Evolutionary conservation across 2,797 vertebrate species (phyloP).

Genomic region (Nannoperca australis): DNA sequence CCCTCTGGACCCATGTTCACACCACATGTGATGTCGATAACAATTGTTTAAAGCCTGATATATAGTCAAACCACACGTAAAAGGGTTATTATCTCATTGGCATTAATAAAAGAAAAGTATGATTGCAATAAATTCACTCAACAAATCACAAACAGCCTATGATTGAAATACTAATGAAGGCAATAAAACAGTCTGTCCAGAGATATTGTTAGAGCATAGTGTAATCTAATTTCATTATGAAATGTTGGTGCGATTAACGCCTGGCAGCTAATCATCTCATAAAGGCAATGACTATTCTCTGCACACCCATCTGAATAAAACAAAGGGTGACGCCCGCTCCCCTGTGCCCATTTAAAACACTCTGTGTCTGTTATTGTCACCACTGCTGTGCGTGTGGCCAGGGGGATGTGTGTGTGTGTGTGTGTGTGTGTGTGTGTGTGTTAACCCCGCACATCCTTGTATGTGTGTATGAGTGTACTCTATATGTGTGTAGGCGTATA

Average conservation of each 20-base stretch:
- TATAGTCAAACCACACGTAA: slow-evolving; percentile 25
- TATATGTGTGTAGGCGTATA: slow-evolving; percentile 22
- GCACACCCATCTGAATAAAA: slow-evolving; percentile 42
- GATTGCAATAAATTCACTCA: slow-evolving; percentile 64
- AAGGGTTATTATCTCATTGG: slow-evolving; percentile 64
- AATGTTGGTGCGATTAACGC: slow-evolving; percentile 66
- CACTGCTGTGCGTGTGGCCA: slow-evolving; percentile 39
- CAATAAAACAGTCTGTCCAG: slow-evolving; percentile 66
- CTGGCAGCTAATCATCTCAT: slow-evolving; percentile 59
- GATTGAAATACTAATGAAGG: slow-evolving; percentile 73
- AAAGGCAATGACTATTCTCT: slow-evolving; percentile 53
- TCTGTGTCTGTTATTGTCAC: slow-evolving; percentile 52
- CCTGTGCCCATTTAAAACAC: slow-evolving; percentile 63
- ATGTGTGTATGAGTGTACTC: slow-evolving; percentile 5
- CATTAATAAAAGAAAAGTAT: slow-evolving; percentile 68
- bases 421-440: slow-evolving; percentile 37
- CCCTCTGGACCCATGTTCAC: background rate
- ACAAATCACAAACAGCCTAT: slow-evolving; percentile 62
- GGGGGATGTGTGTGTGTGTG: slow-evolving; percentile 8
- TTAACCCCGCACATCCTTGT: background rate
- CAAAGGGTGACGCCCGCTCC: slow-evolving; percentile 42
- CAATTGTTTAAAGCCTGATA: slow-evolving; percentile 43
- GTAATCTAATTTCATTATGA: slow-evolving; percentile 71
- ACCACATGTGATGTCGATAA: background rate
- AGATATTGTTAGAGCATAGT: slow-evolving; percentile 58